Conservation (phyloP, 2,888 invertebrate species). For the Auanema sp. region DNA sequence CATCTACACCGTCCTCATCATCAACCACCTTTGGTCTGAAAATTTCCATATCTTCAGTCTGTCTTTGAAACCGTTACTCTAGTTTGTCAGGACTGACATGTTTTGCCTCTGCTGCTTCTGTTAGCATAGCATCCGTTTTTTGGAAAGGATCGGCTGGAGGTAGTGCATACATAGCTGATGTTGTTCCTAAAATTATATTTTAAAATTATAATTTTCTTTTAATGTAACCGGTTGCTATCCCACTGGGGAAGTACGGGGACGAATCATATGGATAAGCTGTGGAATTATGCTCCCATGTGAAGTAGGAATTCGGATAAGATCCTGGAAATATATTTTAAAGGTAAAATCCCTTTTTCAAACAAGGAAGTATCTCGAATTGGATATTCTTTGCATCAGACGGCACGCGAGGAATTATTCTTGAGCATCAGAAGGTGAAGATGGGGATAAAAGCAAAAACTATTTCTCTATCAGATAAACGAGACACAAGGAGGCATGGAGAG, state of each 20-base stretch:
- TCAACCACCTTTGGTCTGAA: constrained; percentile 34
- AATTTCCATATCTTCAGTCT: background rate
- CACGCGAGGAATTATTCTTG: too few species aligned
- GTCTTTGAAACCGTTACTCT: constrained; percentile 9
- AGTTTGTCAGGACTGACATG: constrained; percentile 21
- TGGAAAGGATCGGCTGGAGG: constrained; percentile 47
- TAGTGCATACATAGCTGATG: constrained; percentile 36
- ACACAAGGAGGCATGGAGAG: too few species aligned
- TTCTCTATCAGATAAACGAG: too few species aligned
- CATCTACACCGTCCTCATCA: constrained; percentile 37
- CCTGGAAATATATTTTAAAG: constrained; percentile 22
- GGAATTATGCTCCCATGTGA: constrained; percentile 35
- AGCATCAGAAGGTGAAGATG: too few species aligned
- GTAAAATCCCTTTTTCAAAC: background rate
- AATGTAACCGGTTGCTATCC: constrained; percentile 18
- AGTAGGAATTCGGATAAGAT: constrained; percentile 28
- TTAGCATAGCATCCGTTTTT: constrained; percentile 26
- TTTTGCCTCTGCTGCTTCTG: constrained; percentile 24
- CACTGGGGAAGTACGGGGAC: constrained; percentile 1
- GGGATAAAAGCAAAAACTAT: too few species aligned
- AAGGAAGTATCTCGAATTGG: too few species aligned
- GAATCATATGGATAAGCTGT: constrained; percentile 14
- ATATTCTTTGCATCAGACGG: too few species aligned
- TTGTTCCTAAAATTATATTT: constrained; percentile 5
- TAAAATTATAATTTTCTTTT: background rate